Conservation (phyloP, 2,113 vertebrate genomes). For the Gracilinanus agilis region DNA sequence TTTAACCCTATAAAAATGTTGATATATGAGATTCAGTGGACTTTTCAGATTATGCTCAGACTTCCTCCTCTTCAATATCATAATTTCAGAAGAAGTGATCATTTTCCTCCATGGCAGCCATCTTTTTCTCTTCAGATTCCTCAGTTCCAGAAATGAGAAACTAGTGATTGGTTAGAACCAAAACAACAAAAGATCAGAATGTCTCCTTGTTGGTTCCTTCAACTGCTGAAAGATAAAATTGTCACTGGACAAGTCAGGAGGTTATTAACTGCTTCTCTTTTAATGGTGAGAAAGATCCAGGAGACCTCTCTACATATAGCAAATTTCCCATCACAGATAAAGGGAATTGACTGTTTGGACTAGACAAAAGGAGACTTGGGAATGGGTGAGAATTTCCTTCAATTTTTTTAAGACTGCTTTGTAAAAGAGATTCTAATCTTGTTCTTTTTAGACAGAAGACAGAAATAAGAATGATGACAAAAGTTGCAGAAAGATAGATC, state of each 20-base stretch:
- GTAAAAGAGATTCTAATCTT: neutral
- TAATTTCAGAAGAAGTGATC: neutral
- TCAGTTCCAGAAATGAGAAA: neutral
- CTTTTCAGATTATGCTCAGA: neutral
- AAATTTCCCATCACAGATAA: neutral
- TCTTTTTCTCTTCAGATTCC: neutral
- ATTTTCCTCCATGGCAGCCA: neutral
- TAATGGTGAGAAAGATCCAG: neutral
- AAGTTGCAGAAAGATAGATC: neutral
- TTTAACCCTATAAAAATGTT: neutral
- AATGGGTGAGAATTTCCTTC: neutral
- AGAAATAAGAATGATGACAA: neutral
- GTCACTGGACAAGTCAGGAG: neutral
- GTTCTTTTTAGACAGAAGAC: neutral
- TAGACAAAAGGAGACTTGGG: neutral
- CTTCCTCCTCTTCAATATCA: neutral
- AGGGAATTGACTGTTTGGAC: neutral
- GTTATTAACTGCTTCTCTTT: neutral
- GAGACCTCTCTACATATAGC: too few species aligned
- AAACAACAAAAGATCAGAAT: neutral
- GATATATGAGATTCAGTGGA: neutral
- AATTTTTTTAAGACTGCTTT: neutral
- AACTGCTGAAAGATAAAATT: neutral
- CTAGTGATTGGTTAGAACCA: neutral
- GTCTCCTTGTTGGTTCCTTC: neutral